phyloP scores from a whole-genome alignment of 2,113 vertebrate genomes.

The Nothocercus nigrocapillus region DNA sequence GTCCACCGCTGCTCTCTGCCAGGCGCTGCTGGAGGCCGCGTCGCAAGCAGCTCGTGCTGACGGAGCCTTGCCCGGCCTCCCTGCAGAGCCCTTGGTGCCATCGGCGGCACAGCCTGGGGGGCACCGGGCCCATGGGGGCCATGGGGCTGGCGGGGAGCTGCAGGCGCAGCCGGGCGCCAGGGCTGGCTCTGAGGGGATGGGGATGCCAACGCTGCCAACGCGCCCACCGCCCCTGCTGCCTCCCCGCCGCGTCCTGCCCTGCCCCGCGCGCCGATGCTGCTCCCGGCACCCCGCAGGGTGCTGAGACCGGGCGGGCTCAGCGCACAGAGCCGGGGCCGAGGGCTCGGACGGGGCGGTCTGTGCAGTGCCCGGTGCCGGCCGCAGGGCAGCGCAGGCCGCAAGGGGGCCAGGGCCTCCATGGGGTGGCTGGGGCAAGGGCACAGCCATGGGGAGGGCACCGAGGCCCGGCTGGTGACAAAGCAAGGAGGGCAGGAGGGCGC shows the following conservation, averaged over 20 bases:
- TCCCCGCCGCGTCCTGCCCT: not conserved
- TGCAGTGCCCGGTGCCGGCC: not conserved
- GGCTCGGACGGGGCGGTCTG: no score
- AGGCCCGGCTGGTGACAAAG: no score
- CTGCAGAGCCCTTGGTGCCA: no score
- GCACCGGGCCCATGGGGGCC: no score
- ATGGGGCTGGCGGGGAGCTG: not conserved
- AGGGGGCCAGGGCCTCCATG: not conserved
- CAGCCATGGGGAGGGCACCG: no score
- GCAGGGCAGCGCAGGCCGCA: not conserved
- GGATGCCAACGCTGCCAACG: not conserved
- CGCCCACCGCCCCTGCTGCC: not conserved
- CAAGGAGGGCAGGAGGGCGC: no score
- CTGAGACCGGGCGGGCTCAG: not conserved
- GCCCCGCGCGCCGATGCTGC: no score
- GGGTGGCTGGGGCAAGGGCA: no score
- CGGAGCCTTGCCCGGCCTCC: accelerated
- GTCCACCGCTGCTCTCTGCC: not conserved
- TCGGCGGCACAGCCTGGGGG: not conserved
- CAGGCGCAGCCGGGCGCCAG: accelerated
- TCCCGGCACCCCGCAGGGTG: not conserved
- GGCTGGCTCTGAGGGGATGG: not conserved
- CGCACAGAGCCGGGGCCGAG: no score
- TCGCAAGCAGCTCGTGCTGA: not conserved
- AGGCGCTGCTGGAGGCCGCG: not conserved